Conservation (phyloP, 2,888 invertebrate species). For the Petrolisthes cinctipes region DNA sequence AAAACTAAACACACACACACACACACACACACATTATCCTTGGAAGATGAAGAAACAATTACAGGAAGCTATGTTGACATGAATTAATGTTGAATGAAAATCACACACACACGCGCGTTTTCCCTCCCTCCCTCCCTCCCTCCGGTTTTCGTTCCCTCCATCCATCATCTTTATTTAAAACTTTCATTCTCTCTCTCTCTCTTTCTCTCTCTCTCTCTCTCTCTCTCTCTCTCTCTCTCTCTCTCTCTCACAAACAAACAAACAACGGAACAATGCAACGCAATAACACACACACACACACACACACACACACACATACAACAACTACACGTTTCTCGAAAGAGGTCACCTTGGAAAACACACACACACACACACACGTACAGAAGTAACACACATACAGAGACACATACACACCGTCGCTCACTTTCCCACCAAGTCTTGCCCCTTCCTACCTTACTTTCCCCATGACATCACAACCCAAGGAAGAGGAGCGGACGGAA, state of each 20-base stretch:
- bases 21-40: neutral
- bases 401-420: neutral
- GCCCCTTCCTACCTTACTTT: neutral
- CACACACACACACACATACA: neutral
- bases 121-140: no score
- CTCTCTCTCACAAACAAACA: constrained; percentile 18
- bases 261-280: neutral
- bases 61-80: no score
- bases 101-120: no score
- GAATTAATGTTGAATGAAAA: no score
- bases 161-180: neutral
- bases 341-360: neutral
- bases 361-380: constrained; percentile 8
- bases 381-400: neutral
- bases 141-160: neutral
- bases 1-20: no score
- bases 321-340: no score
- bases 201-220: constrained; percentile 27
- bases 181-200: neutral
- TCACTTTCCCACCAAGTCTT: neutral
- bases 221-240: constrained; percentile 23
- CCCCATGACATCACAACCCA: no score
- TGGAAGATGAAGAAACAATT: no score
- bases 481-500: no score
- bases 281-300: neutral